Evolutionary conservation across 2,888 invertebrate genomes (phyloP).

Genomic region (Synanthedon vespiformis): DNA sequence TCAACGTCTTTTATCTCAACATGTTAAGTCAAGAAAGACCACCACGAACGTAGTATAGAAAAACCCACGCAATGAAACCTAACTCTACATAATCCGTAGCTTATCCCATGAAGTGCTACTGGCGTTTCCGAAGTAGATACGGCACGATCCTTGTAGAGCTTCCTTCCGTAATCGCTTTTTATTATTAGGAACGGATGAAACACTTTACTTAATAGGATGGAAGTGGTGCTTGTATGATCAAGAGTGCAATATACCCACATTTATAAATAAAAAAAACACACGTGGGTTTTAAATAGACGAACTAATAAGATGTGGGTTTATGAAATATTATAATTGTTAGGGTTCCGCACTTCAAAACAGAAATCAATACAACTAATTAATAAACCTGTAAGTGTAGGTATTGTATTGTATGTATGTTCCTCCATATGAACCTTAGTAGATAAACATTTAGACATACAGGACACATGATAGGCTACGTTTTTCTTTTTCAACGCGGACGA

Average conservation of each 20-base stretch:
- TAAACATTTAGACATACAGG: too few species aligned
- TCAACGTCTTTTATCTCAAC: constrained; percentile 7
- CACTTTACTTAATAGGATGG: neutral
- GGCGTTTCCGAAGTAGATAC: constrained; percentile 58
- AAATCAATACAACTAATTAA: too few species aligned
- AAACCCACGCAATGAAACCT: constrained; percentile 23
- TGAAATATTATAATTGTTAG: too few species aligned
- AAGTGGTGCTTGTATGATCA: neutral
- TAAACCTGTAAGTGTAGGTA: too few species aligned
- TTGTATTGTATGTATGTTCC: too few species aligned
- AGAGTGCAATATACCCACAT: neutral
- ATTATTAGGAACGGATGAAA: constrained; percentile 15
- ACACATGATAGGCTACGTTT: too few species aligned
- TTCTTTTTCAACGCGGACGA: too few species aligned
- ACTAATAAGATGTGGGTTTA: too few species aligned
- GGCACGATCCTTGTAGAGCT: constrained; percentile 50
- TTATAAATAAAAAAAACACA: too few species aligned
- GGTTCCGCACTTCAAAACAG: too few species aligned
- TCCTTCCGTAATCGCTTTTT: constrained; percentile 48
- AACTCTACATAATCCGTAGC: constrained; percentile 32
- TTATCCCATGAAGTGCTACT: constrained; percentile 45
- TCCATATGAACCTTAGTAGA: too few species aligned
- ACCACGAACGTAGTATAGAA: constrained; percentile 17
- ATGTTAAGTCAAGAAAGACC: constrained; percentile 28
- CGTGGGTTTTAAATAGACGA: too few species aligned